phyloP scores from a whole-genome alignment of 2,888 invertebrate genomes.

The Aspidiotus rigidus region DNA sequence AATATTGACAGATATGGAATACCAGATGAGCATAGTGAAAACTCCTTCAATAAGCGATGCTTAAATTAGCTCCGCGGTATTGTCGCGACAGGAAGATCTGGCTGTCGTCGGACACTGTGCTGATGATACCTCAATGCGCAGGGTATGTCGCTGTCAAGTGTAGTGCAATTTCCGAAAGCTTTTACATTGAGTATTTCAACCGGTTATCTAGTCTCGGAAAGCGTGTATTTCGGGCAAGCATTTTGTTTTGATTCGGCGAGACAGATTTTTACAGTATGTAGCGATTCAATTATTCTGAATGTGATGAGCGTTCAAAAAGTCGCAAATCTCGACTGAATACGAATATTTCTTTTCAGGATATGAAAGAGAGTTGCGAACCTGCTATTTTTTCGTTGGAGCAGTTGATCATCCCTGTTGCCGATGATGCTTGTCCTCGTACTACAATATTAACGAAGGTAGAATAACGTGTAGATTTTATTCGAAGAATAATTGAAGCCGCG shows the following conservation, averaged over 20 bases:
- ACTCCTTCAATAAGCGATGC: conserved; percentile 67
- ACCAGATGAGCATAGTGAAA: conserved; percentile 63
- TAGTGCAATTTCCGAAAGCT: conserved; percentile 78
- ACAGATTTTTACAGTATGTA: conserved; percentile 59
- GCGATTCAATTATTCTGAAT: too few species aligned
- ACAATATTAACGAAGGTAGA: conserved; percentile 54
- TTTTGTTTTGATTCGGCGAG: conserved; percentile 67
- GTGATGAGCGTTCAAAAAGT: neutral
- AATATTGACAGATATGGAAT: conserved; percentile 59
- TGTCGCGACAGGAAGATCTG: conserved; percentile 69
- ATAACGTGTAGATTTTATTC: neutral
- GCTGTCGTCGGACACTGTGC: conserved; percentile 84
- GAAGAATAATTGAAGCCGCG: too few species aligned
- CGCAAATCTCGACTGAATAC: neutral
- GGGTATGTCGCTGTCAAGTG: conserved; percentile 66
- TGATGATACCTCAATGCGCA: conserved; percentile 81
- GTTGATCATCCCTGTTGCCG: conserved; percentile 63
- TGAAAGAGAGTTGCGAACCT: conserved; percentile 75
- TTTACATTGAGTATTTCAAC: conserved; percentile 81
- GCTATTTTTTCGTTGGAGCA: conserved; percentile 82
- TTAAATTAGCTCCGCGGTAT: conserved; percentile 66
- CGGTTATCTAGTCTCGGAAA: conserved; percentile 82
- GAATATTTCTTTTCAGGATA: conserved; percentile 51
- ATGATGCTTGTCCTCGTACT: conserved; percentile 55
- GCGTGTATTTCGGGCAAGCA: conserved; percentile 78